phyloP scores from a whole-genome alignment of 2,797 vertebrate species.

The Sphenodon punctatus region DNA sequence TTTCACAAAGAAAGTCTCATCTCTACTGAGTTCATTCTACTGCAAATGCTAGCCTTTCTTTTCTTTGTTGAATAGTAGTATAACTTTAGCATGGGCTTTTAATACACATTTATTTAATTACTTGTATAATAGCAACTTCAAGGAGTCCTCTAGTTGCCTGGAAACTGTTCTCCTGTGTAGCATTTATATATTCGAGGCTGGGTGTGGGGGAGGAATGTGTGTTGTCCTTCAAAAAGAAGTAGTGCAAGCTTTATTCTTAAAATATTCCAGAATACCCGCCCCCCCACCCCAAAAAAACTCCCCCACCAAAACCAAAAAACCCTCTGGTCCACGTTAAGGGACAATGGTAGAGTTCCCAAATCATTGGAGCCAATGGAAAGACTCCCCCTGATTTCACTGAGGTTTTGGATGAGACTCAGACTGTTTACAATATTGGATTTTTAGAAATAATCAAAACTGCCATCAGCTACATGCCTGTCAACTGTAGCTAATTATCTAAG shows the following conservation, averaged over 20 bases:
- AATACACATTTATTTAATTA: background rate
- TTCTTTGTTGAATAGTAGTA: background rate
- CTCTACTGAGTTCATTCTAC: background rate
- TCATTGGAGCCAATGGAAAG: background rate
- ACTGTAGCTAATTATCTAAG: conserved; percentile 28
- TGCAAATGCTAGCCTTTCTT: background rate
- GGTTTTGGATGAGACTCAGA: background rate
- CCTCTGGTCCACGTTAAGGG: background rate
- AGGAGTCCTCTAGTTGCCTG: background rate
- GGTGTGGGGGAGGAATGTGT: too few relatives aligned
- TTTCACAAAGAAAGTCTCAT: background rate
- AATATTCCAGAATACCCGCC: background rate
- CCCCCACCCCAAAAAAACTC: too few relatives aligned
- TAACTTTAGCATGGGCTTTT: background rate
- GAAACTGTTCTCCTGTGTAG: background rate
- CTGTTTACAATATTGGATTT: background rate
- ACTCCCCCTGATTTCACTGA: background rate
- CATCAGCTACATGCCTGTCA: background rate
- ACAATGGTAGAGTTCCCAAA: background rate
- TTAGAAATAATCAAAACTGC: background rate
- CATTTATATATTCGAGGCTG: too few relatives aligned
- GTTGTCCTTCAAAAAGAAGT: background rate
- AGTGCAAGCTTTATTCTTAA: background rate
- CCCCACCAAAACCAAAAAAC: too few relatives aligned
- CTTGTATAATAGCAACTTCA: background rate